Base-by-base conservation (phyloP, 2,113 vertebrate species). In the Oncorhynchus mykiss region DNA sequence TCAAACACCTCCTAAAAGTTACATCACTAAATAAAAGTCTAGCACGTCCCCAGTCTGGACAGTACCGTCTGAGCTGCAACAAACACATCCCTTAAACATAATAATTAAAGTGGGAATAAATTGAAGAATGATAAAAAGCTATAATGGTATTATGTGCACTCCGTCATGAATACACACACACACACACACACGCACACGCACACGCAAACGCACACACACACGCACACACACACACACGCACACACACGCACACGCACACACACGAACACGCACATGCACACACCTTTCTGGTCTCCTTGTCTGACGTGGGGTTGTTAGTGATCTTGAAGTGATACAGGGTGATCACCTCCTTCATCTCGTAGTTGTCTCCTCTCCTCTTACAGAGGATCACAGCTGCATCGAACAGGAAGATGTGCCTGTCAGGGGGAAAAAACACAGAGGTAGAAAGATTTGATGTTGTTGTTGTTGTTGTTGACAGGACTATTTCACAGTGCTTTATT, bases 331-430 rank as follows among this genome's bases (percentile, higher is more conserved):
- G 95, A 81, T 97, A 95, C 81, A 99, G 94, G 92, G 99, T 97
- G 72, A 99, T 97, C 78, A 98, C 94, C 80, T 99, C 97, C 80
- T 98, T 99, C 97, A 99, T 98, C 88, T 99, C 97, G 7, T 99
- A 99, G 93, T 95, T 96, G 88, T 99, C 97, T 12, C 97, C 97
- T 82, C 96, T 92, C 14, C 97, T 92, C 87, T 99, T 99, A 67
- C 97, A 98, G 8, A 99, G 95, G 20, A 99, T 97, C 66, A 98
- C 96, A 0, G 96, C 97, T 12, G 95, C 88, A 48, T 99, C 98
- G 70, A 99, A 99, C 85, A 99, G 90, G 85, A 99, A 99, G 84
- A 99, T 98, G 87, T 99, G 97, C 86, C 98, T 31, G 24, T 25
- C 9, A 34, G 29, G 62, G 29, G 49, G 11, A 39, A 48, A 22